Percentiles rank a stretch among this genome's conserved stretches.
Conservation (phyloP, 2,113 vertebrate species). For the Perognathus longimembris region DNA sequence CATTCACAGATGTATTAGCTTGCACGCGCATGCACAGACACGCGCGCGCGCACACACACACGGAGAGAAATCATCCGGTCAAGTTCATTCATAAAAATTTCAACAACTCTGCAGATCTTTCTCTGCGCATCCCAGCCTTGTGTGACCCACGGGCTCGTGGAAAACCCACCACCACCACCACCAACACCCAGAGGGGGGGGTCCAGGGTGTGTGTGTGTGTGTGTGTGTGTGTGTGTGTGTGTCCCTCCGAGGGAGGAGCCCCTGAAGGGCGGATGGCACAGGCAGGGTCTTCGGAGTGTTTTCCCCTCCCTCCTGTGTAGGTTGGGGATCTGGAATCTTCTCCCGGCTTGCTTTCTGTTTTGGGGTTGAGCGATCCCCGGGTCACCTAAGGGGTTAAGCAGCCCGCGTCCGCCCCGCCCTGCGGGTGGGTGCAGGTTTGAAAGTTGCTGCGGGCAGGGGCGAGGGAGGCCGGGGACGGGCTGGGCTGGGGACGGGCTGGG, state of each 20-base stretch:
- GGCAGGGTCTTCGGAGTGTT: too few species aligned
- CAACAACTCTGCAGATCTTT: slow-evolving; percentile 68
- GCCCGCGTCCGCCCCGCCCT: slow-evolving; percentile 69
- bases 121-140: slow-evolving; percentile 63
- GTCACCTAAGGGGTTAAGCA: slow-evolving; percentile 77
- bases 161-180: too few species aligned
- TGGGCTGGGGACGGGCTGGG: neutral
- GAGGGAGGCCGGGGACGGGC: neutral
- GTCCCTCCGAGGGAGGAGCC: too few species aligned
- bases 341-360: too few species aligned
- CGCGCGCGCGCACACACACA: slow-evolving; percentile 54
- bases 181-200: slow-evolving; percentile 7
- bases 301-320: too few species aligned
- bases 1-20: slow-evolving; percentile 93
- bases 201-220: too few species aligned
- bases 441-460: slow-evolving; percentile 71
- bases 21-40: slow-evolving; percentile 62
- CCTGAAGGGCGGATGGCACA: too few species aligned
- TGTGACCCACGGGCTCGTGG: slow-evolving; percentile 37
- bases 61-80: slow-evolving; percentile 89
- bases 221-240: too few species aligned
- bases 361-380: slow-evolving; percentile 35
- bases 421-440: slow-evolving; percentile 70
- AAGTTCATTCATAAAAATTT: slow-evolving; percentile 95
- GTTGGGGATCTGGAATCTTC: too few species aligned